Base-by-base conservation (phyloP, 1,140 invertebrate species). In the Brachionus koreanus region DNA sequence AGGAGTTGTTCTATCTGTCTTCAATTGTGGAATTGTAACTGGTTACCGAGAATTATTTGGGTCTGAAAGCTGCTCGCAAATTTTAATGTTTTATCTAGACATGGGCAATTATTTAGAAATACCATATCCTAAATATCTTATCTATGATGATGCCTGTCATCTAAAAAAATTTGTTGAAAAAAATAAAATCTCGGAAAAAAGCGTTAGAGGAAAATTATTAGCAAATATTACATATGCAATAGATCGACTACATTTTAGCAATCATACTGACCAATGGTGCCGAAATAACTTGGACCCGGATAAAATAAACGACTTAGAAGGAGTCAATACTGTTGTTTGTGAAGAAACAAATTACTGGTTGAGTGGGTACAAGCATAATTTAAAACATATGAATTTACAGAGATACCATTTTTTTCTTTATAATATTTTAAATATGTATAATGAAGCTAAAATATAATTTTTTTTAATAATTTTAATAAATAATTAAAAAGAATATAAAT, bases 21-120 rank as follows among this genome's bases (percentile, higher is more conserved):
- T 63, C 23, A 63, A 23, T 63, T 63, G 57, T 63, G 57, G 57
- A 33, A 63, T 63, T 25, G n/a, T 63, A n/a, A 63, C 57, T 63
- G 57, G 57, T 63, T 63, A 63, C 25, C 57, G 57, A 63, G 57
- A 63, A 63, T 25, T 63, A 6, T 63, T 23, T 63, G 57, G 23
- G 16, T 63, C 57, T 6, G 57, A 63, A 63, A 63, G 23, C 57
- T 63, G 57, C 25, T 63, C 57, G 6, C 57, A 23, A 63, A 33
- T 63, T 63, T 63, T 63, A 63, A 23, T 63, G 12, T 63, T 63
- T 23, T 63, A 23, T 63, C 23, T 63, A 33, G 57, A 63, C 5
- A 33, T 63, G 57, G 25, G 19, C 6, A 33, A 63, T 6, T 25
- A 63, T 25, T 63, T 63, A 23, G 25, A 63, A 63, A 63, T 25